A percentile compares a stretch with the other conserved stretches of the same genome.
Conservation (phyloP, 1,140 invertebrate genomes). For the Gonioctena quinquepunctata region DNA sequence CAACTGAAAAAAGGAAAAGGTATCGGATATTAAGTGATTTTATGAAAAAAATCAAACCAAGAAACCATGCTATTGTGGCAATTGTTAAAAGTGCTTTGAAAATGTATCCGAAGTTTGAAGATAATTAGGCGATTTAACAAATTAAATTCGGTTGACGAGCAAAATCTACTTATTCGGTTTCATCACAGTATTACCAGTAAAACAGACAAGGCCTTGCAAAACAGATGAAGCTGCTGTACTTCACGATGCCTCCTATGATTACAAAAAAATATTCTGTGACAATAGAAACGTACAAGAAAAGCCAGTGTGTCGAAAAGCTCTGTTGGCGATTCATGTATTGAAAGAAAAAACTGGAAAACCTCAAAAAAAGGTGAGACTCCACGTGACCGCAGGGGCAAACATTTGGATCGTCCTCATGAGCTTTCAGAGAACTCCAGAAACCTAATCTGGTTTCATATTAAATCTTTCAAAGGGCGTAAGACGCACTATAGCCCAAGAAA, state of each 20-base stretch:
- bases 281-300: too few species aligned
- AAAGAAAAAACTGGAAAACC: not conserved
- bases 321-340: not conserved
- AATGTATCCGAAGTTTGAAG: not conserved
- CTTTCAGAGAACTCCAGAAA: not conserved
- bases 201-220: slow-evolving; percentile 11
- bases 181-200: not conserved
- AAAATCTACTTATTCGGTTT: slow-evolving; percentile 20
- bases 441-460: not conserved
- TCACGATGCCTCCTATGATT: not conserved
- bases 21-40: not conserved
- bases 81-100: slow-evolving; percentile 6
- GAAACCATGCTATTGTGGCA: not conserved
- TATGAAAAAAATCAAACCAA: not conserved
- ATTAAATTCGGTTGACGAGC: too few species aligned
- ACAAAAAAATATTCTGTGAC: not conserved
- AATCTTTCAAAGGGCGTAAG: too few species aligned
- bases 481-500: too few species aligned
- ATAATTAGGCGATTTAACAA: not conserved
- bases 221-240: not conserved
- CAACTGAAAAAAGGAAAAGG: too few species aligned
- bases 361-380: not conserved
- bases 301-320: too few species aligned
- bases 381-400: not conserved
- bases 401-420: not conserved